These are phyloP conservation scores for Drosophila setosimentum DNA, from an alignment of 2,888 invertebrate species.

Conservation along the genomic window DNA sequence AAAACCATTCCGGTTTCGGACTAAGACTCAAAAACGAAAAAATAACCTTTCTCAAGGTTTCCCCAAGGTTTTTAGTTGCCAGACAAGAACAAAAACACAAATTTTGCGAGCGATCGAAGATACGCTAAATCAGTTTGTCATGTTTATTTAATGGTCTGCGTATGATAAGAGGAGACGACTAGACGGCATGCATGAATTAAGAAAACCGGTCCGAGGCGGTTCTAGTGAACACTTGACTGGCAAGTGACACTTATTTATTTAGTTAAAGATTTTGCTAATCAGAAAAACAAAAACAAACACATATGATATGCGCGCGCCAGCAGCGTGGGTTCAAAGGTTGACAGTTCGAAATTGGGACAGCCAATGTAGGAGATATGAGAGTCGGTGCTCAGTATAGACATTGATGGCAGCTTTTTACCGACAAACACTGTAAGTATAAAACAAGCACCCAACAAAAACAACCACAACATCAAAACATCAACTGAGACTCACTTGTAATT, in stretches of 20 bases:
- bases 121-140: conserved; percentile 36
- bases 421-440: conserved; percentile 6
- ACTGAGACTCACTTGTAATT: conserved; percentile 42
- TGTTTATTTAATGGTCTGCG: conserved; percentile 27
- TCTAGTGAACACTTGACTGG: conserved; percentile 32
- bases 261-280: conserved; percentile 45
- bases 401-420: conserved; percentile 38
- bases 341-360: not conserved
- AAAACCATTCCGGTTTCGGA: conserved; percentile 29
- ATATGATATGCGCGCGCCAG: conserved; percentile 21
- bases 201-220: conserved; percentile 57
- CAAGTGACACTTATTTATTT: conserved; percentile 34
- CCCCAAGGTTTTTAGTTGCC: conserved; percentile 6
- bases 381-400: conserved; percentile 42
- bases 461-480: conserved; percentile 3
- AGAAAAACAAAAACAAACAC: conserved; percentile 44
- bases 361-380: conserved; percentile 45
- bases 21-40: not conserved
- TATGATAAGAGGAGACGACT: conserved; percentile 39
- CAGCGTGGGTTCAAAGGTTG: conserved; percentile 54
- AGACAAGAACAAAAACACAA: conserved; percentile 30
- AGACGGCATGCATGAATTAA: conserved; percentile 37
- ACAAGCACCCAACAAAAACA: conserved; percentile 6
- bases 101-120: conserved; percentile 30
- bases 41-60: conserved; percentile 26